Base-by-base conservation (phyloP, 2,888 invertebrate genomes). In the Monochamus alternatus region DNA sequence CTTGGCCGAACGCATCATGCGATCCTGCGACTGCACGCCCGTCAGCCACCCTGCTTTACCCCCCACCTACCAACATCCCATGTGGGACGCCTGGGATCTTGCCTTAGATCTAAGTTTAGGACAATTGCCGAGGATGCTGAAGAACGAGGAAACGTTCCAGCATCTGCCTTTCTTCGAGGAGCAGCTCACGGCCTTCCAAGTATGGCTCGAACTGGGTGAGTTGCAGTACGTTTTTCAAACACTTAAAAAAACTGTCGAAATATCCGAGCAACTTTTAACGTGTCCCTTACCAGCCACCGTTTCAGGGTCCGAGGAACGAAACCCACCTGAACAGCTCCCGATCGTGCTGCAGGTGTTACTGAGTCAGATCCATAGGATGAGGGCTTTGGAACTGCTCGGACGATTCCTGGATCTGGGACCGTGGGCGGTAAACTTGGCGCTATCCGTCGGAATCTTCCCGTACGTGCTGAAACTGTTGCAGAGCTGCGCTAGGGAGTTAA, bases 31-130 rank as follows among this genome's bases (percentile, higher is more conserved):
- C 90, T 99, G 99, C 89, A 96, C 95, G 72, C 99, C 99, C n/a
- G 95, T 98, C 64, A 98, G 97, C 63, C 92, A 93, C 84, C 99
- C 99, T 0, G 93, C 94, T 79, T 91, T 99, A 85, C 99, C 99
- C 31, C 93, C 97, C 31, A 98, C 98, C 73, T 95, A 95, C 80
- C 91, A 95, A 86, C 97, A 97, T 89, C 94, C 95, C 73, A 96
- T 97, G 95, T 97, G 98, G 98, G 94, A 95, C 87, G 97, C 99
- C 1, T 99, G 99, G 99, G 99, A 99, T 89, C 92, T 98, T 85
- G 97, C 98, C 12, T 92, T 99, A 81, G 99, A 99, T 90, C 91
- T 98, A 83, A 98, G 97, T 85, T 91, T 99, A 81, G 94, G 96
- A 75, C 98, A 98, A 89, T 91, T 98, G 84, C 97, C 97, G 75